A percentile compares a stretch with the other conserved stretches of the same genome.
phyloP scores from a whole-genome alignment of 2,888 invertebrate genomes.

The Sarcophaga subvicina region DNA sequence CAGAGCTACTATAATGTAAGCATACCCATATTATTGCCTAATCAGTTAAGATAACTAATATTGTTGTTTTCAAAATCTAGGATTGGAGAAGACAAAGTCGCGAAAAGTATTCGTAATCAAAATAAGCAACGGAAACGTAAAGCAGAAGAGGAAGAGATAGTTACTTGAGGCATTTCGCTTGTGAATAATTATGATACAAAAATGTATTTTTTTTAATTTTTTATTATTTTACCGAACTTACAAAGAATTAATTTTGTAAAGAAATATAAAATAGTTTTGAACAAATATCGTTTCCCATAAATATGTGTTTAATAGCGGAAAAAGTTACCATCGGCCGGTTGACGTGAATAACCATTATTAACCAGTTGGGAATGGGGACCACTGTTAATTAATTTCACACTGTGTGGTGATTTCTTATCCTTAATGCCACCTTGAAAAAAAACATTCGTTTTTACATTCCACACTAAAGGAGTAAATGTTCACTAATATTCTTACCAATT shows the following conservation, averaged over 20 bases:
- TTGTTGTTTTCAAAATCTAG: conserved; percentile 79
- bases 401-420: conserved; percentile 86
- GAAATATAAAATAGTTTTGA: no score
- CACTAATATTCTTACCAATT: conserved; percentile 74
- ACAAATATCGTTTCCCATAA: no score
- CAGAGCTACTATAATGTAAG: conserved; percentile 89
- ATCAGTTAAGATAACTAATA: conserved; percentile 30
- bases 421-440: conserved; percentile 83
- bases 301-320: conserved; percentile 84
- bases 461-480: not conserved
- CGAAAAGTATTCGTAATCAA: conserved; percentile 86
- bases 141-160: conserved; percentile 64
- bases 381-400: conserved; percentile 90
- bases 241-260: conserved; percentile 45
- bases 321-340: conserved; percentile 88
- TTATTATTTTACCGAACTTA: conserved; percentile 23
- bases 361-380: conserved; percentile 91
- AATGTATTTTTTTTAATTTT: no score
- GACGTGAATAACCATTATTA: conserved; percentile 91
- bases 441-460: not conserved
- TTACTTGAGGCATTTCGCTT: conserved; percentile 21
- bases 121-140: conserved; percentile 84
- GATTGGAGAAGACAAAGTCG: conserved; percentile 84
- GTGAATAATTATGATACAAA: no score
- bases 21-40: conserved; percentile 38